Conservation (phyloP, 1,140 invertebrate species). For the Gonioctena quinquepunctata region DNA sequence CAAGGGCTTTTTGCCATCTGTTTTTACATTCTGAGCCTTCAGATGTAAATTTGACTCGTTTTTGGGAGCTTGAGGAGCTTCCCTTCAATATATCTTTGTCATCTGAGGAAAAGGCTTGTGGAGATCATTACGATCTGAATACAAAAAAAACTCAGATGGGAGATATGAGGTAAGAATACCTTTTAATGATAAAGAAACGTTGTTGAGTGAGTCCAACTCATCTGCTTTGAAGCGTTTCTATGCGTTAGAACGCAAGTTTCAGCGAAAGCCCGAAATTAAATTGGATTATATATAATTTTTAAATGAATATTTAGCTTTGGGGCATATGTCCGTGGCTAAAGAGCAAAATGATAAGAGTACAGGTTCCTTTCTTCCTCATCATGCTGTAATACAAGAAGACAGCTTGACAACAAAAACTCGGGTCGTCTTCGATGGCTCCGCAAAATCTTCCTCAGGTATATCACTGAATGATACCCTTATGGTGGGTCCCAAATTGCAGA, state of each 20-base stretch:
- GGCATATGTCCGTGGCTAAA: slow-evolving; percentile 30
- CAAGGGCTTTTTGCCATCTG: no score
- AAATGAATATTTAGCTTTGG: slow-evolving; percentile 46
- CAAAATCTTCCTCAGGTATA: slow-evolving; percentile 34
- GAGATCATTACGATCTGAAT: background rate
- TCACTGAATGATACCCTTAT: slow-evolving; percentile 41
- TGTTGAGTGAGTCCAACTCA: background rate
- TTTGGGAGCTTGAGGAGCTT: no score
- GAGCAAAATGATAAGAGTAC: slow-evolving; percentile 9
- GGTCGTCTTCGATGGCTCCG: slow-evolving; percentile 31
- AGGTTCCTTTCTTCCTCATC: slow-evolving; percentile 49
- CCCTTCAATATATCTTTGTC: background rate
- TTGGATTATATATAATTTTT: slow-evolving; percentile 46
- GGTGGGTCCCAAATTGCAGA: slow-evolving; percentile 40
- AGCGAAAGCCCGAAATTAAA: slow-evolving; percentile 32
- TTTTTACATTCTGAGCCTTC: no score
- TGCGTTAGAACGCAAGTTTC: no score
- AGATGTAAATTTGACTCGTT: no score
- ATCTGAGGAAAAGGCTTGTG: background rate
- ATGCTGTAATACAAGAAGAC: slow-evolving; percentile 37
- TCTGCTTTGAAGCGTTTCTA: background rate
- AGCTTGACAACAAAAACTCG: slow-evolving; percentile 43
- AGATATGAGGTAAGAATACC: background rate
- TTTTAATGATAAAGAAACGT: background rate
- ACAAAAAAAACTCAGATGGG: background rate